phyloP scores from a whole-genome alignment of 2,888 invertebrate genomes.

The Ectemnius lituratus region DNA sequence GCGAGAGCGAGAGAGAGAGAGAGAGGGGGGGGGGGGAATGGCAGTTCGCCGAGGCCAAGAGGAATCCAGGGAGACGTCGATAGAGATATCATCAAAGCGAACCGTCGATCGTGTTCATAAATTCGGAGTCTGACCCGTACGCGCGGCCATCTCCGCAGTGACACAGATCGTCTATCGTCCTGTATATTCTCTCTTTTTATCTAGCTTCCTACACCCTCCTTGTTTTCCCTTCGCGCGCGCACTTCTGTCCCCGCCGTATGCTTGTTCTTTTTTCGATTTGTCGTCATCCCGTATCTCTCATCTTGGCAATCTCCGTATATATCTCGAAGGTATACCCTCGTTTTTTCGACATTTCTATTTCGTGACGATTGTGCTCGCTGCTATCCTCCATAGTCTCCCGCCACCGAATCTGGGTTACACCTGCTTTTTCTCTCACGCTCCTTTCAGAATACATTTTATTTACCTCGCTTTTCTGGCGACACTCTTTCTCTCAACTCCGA shows the following conservation, averaged over 20 bases:
- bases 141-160: constrained; percentile 46
- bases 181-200: constrained; percentile 37
- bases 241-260: not conserved
- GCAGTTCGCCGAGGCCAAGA: too few species aligned
- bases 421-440: too few species aligned
- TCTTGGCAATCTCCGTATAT: constrained; percentile 8
- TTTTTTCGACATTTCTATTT: constrained; percentile 8
- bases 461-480: too few species aligned
- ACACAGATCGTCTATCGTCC: constrained; percentile 36
- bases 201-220: constrained; percentile 15
- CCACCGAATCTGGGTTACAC: not conserved
- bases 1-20: constrained; percentile 17
- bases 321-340: not conserved
- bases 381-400: not conserved
- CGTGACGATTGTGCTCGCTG: not conserved
- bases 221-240: constrained; percentile 6
- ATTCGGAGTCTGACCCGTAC: constrained; percentile 58
- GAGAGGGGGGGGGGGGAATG: not conserved
- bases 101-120: constrained; percentile 64
- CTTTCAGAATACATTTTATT: too few species aligned
- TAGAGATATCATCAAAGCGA: constrained; percentile 65
- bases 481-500: too few species aligned
- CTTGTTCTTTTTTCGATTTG: not conserved
- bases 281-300: constrained; percentile 12
- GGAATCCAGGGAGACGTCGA: constrained; percentile 53